Percentiles rank a stretch among this genome's conserved stretches.
Conservation (phyloP, 92 coral and sea anemone species). For the Epizoanthus fatuus region DNA sequence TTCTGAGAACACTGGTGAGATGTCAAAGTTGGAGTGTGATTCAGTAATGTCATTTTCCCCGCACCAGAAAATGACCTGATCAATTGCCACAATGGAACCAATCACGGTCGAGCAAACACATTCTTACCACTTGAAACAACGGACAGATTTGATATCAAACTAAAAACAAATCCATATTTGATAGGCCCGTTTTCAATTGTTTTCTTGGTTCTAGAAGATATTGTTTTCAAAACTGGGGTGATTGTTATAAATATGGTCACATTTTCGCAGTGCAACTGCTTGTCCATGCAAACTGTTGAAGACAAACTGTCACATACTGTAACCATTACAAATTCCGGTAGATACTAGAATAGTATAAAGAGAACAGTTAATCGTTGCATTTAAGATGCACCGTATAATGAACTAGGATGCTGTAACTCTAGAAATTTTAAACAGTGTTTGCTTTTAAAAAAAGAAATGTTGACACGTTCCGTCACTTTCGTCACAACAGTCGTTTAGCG, state of each 20-base stretch:
- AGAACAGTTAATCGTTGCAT: too few species aligned
- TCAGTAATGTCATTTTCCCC: slow-evolving; percentile 33
- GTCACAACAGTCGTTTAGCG: too few species aligned
- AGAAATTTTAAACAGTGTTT: too few species aligned
- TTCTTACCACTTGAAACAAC: slow-evolving; percentile 19
- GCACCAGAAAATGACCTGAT: slow-evolving; percentile 32
- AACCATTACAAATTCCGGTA: too few species aligned
- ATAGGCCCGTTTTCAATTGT: not conserved
- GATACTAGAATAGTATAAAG: too few species aligned
- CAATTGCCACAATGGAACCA: slow-evolving; percentile 28
- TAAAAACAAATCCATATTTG: not conserved
- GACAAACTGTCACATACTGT: too few species aligned
- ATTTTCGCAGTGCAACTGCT: too few species aligned
- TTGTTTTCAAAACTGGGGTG: not conserved
- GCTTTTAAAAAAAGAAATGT: too few species aligned
- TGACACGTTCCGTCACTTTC: too few species aligned
- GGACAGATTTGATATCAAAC: slow-evolving; percentile 7
- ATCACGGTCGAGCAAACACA: slow-evolving; percentile 29
- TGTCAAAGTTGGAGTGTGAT: slow-evolving; percentile 27
- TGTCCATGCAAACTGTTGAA: too few species aligned
- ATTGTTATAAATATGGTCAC: not conserved
- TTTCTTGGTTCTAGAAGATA: not conserved
- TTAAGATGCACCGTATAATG: too few species aligned
- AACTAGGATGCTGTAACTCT: too few species aligned
- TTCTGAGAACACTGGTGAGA: slow-evolving; percentile 15